Percentiles rank a stretch among this genome's conserved stretches.
phyloP scores from a whole-genome alignment of 1,140 invertebrate genomes.

The Elymnias hypermnestra region DNA sequence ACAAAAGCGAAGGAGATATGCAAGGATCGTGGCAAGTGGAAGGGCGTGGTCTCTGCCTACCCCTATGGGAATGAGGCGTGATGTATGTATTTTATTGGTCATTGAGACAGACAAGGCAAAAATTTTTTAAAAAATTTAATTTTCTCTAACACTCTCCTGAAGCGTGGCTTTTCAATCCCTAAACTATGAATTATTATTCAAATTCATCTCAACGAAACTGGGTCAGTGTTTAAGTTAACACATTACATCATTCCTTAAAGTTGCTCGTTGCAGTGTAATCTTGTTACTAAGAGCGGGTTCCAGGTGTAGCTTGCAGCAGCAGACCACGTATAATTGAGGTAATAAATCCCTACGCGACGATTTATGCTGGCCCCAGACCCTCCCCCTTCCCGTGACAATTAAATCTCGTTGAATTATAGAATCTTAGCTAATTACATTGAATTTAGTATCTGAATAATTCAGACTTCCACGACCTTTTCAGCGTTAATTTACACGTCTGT shows the following conservation, averaged over 20 bases:
- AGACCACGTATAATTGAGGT: conserved; percentile 61
- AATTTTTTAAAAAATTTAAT: no score
- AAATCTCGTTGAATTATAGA: conserved; percentile 53
- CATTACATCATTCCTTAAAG: conserved; percentile 31
- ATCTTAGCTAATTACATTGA: conserved; percentile 39
- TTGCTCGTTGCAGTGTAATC: conserved; percentile 40
- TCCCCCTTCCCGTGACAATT: conserved; percentile 51
- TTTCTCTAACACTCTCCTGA: no score
- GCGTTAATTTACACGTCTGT: neutral
- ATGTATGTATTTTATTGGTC: no score
- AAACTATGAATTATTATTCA: no score
- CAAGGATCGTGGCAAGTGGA: no score
- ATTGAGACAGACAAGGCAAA: no score
- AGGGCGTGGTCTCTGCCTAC: no score
- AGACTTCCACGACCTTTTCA: neutral
- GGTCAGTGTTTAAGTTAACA: conserved; percentile 10
- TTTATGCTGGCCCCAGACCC: conserved; percentile 34
- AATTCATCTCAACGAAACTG: neutral
- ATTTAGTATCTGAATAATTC: neutral
- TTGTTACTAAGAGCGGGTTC: conserved; percentile 43
- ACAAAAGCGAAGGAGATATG: no score
- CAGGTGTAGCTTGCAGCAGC: conserved; percentile 44
- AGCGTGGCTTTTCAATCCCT: no score
- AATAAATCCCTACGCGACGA: conserved; percentile 58
- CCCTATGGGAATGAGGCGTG: no score